Base-by-base conservation (phyloP, 2,888 invertebrate genomes). In the Clostera curtula region DNA sequence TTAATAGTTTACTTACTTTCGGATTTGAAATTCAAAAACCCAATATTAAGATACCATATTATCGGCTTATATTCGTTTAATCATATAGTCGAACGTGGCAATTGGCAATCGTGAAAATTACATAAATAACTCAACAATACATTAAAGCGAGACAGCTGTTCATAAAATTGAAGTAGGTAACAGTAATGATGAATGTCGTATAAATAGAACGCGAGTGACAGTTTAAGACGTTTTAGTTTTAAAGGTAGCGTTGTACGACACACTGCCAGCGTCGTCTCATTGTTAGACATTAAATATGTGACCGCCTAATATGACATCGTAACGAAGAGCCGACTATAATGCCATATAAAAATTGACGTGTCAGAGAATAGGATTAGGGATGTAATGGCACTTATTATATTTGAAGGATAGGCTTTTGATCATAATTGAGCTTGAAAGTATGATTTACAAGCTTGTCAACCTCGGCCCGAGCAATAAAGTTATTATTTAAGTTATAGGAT, bases 271-370 rank as follows among this genome's bases (percentile, higher is more conserved):
- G 21, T 24, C 16, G 12, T 13, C 19, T 33, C 35, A 43, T 50
- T 49, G 36, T 39, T 40, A 43, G 49, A 43, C 53, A 69, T 72
- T 71, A 71, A 71, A 72, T 67, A 70, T 60, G 60, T 60, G 61
- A 59, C 48, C 62, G 59, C 65, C 69, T 68, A 61, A 59, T 72
- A 70, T 76, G 76, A 80, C 61, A 68, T 79, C 69, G 63, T 50
- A 51, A 56, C 58, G 60, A 63, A 65, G 51, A 56, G 57, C 55
- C 61, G 65, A 77, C 77, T 77, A 74, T 75, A 43, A 63, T 59
- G 50, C 57, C 47, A 53, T 58, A 72, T 79, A 71, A 77, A n/a
- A 79, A 80, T 77, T 71, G 70, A 77, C 69, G 74, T 58, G 53
- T 60, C 55, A 53, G 55, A 62, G 64, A 79, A 79, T 70, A 62